phyloP scores from a whole-genome alignment of 2,797 vertebrate species.

The Pseudomugil gertrudae region DNA sequence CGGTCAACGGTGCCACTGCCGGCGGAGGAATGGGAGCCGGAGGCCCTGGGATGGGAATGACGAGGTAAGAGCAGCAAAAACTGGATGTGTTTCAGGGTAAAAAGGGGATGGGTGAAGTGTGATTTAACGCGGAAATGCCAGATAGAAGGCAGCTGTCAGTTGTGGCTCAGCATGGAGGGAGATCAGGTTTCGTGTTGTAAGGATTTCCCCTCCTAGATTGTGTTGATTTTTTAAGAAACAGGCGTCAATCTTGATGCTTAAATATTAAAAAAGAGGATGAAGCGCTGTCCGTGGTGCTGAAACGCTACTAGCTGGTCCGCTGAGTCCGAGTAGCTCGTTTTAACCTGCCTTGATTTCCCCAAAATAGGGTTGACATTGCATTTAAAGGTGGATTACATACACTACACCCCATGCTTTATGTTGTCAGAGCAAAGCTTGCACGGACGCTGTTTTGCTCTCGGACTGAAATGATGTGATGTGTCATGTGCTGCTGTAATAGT shows the following conservation, averaged over 20 bases:
- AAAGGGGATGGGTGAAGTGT: constrained; percentile 23
- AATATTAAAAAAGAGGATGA: background rate
- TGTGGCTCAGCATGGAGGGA: no score
- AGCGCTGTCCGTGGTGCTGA: constrained; percentile 70
- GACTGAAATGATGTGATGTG: constrained; percentile 29
- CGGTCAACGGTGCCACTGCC: constrained; percentile 82
- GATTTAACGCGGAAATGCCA: constrained; percentile 33
- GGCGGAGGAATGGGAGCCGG: constrained; percentile 79
- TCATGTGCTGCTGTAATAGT: constrained; percentile 60
- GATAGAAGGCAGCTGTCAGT: constrained; percentile 5
- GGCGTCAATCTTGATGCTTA: background rate
- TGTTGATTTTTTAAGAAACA: constrained; percentile 6
- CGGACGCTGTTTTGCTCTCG: constrained; percentile 5
- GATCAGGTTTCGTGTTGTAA: background rate
- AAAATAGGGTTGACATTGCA: constrained; percentile 42
- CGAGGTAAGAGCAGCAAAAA: constrained; percentile 70
- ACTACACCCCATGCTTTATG: background rate
- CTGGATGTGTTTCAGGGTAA: constrained; percentile 14
- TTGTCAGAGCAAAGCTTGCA: constrained; percentile 1
- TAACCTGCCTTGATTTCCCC: background rate
- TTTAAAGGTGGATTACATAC: constrained; percentile 10
- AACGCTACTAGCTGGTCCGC: constrained; percentile 8
- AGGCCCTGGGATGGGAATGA: constrained; percentile 79
- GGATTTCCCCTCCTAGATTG: constrained; percentile 3
- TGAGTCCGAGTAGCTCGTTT: background rate